Percentiles rank a stretch among this genome's conserved stretches.
These are phyloP conservation scores for Poeciliopsis occidentalis DNA, from an alignment of 2,113 vertebrate genomes.

Conservation along the genomic window DNA sequence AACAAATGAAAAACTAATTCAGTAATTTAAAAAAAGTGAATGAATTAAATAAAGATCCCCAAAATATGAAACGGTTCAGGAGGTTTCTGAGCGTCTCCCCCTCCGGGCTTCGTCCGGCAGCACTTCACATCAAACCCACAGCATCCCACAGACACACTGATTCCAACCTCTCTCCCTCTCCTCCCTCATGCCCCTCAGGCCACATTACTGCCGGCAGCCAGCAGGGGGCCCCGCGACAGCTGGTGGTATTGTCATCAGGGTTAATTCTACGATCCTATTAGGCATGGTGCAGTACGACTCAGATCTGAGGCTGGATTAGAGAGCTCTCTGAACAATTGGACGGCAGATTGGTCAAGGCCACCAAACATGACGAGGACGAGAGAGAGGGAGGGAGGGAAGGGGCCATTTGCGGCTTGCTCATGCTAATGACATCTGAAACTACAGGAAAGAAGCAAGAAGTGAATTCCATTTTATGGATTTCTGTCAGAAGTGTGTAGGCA, in stretches of 20 bases:
- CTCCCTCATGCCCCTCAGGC: constrained; percentile 47
- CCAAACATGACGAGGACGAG: constrained; percentile 14
- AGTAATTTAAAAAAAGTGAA: not conserved
- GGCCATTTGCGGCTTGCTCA: not conserved
- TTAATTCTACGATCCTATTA: constrained; percentile 97
- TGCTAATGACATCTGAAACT: not conserved
- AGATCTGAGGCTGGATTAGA: constrained; percentile 91
- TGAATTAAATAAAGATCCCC: constrained; percentile 41
- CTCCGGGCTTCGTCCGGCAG: constrained; percentile 54
- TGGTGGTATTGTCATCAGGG: constrained; percentile 86
- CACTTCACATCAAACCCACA: constrained; percentile 77
- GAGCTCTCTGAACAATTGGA: constrained; percentile 91
- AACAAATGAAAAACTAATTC: not conserved
- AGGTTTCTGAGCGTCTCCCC: constrained; percentile 28
- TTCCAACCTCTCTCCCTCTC: constrained; percentile 29
- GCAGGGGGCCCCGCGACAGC: constrained; percentile 83
- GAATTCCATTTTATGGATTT: not conserved
- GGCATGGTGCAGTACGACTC: constrained; percentile 85
- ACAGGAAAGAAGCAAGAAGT: not conserved
- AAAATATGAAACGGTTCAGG: constrained; percentile 50
- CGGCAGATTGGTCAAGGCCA: constrained; percentile 63
- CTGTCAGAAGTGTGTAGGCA: not conserved
- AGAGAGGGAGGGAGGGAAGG: not conserved
- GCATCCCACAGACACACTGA: constrained; percentile 64
- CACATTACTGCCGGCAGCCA: constrained; percentile 76